phyloP scores from a whole-genome alignment of 2,797 vertebrate genomes.

The Trachurus trachurus region DNA sequence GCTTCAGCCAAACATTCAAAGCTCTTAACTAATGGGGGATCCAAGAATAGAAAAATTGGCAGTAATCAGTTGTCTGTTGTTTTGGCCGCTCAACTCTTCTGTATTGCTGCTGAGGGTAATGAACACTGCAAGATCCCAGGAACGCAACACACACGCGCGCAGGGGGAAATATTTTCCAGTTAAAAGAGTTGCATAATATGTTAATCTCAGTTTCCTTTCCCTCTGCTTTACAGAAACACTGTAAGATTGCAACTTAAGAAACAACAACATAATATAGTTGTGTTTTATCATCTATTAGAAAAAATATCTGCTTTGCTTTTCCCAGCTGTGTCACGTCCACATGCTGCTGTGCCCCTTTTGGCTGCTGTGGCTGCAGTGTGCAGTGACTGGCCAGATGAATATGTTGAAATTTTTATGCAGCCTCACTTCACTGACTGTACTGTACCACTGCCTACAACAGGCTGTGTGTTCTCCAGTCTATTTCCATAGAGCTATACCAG shows the following conservation, averaged over 20 bases:
- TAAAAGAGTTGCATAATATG: not conserved
- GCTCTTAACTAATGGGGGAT: not conserved
- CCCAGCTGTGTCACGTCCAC: not conserved
- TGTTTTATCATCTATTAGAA: not conserved
- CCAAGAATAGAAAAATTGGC: conserved; percentile 25
- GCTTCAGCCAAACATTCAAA: conserved; percentile 39
- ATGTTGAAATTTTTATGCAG: not conserved
- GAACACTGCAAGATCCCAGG: not conserved
- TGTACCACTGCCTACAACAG: not conserved
- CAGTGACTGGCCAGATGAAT: not conserved
- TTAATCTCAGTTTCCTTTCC: not conserved
- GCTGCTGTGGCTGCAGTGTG: not conserved
- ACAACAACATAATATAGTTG: not conserved
- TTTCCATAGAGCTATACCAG: not conserved
- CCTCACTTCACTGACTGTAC: not conserved
- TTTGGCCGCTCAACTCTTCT: not conserved
- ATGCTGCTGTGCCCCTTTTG: not conserved
- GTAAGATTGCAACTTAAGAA: not conserved
- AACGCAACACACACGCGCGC: not conserved
- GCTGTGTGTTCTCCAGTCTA: not conserved
- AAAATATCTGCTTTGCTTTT: not conserved
- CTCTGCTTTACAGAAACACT: not conserved
- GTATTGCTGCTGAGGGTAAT: not conserved
- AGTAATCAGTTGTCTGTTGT: not conserved
- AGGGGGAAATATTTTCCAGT: not conserved